Evolutionary conservation across 2,797 vertebrate species (phyloP).

Genomic region (Champsocephalus gunnari): DNA sequence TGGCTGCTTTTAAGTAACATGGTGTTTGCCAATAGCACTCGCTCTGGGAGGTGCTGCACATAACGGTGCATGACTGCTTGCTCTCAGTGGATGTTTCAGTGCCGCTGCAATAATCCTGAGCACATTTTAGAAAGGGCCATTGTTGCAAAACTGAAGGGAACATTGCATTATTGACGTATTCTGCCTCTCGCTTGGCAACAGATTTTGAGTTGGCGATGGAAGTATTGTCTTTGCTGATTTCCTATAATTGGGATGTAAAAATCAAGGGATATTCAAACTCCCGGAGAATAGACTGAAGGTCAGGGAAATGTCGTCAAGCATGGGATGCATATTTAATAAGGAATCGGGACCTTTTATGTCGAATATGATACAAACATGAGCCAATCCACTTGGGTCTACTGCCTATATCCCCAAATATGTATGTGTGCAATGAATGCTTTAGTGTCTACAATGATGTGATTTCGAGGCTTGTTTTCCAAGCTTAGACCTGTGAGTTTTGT

Average conservation of each 20-base stretch:
- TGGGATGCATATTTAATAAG: too few species aligned
- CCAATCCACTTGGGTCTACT: too few species aligned
- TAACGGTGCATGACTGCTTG: constrained; percentile 34
- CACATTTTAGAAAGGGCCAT: constrained; percentile 31
- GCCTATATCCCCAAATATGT: too few species aligned
- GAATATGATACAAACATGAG: too few species aligned
- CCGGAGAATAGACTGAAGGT: too few species aligned
- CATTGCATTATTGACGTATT: constrained; percentile 8
- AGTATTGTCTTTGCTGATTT: constrained; percentile 41
- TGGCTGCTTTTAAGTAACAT: constrained; percentile 30
- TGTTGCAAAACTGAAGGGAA: constrained; percentile 33
- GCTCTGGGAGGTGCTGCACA: constrained; percentile 40
- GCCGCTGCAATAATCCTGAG: constrained; percentile 32
- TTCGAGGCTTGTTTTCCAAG: too few species aligned
- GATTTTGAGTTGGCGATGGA: neutral
- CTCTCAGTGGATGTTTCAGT: constrained; percentile 25
- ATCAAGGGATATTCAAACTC: too few species aligned
- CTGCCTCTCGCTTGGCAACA: constrained; percentile 13
- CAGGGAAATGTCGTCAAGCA: too few species aligned
- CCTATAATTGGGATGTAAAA: too few species aligned
- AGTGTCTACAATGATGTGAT: too few species aligned
- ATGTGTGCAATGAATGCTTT: too few species aligned
- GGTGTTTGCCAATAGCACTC: constrained; percentile 24
- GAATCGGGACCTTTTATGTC: too few species aligned
- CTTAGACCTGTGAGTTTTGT: neutral